Evolutionary conservation across 2,888 invertebrate genomes (phyloP).

Genomic region (Drosophila yooni): DNA sequence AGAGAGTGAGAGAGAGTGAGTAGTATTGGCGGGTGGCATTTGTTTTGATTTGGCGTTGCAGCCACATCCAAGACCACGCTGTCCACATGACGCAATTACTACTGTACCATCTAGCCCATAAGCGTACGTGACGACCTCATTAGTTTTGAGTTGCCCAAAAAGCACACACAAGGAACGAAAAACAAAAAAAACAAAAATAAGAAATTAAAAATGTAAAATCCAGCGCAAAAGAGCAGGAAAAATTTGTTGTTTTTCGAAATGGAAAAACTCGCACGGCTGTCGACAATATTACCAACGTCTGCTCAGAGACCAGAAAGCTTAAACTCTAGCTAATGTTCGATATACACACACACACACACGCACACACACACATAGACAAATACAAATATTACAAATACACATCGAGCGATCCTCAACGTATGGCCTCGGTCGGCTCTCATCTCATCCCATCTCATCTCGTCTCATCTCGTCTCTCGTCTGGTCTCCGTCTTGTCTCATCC

Average conservation of each 20-base stretch:
- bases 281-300: conserved; percentile 13
- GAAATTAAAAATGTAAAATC: neutral
- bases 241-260: conserved; percentile 7
- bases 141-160: conserved; percentile 66
- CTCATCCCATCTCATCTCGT: conserved; percentile 26
- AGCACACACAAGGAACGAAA: conserved; percentile 1
- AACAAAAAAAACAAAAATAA: neutral
- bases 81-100: conserved; percentile 57
- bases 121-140: conserved; percentile 70
- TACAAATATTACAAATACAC: neutral
- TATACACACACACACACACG: conserved; percentile 4
- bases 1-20: neutral
- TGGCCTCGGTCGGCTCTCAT: conserved; percentile 18
- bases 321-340: conserved; percentile 35
- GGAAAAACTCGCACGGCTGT: conserved; percentile 30
- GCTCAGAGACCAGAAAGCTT: conserved; percentile 53
- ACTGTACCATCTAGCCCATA: conserved; percentile 34
- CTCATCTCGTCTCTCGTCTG: conserved; percentile 25
- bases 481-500: conserved; percentile 54
- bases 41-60: conserved; percentile 22
- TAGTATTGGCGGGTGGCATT: neutral
- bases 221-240: conserved; percentile 6
- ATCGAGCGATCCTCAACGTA: conserved; percentile 44
- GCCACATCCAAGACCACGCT: conserved; percentile 25
- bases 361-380: conserved; percentile 1